Base-by-base conservation (phyloP, 1,140 invertebrate genomes). In the Manduca sexta region DNA sequence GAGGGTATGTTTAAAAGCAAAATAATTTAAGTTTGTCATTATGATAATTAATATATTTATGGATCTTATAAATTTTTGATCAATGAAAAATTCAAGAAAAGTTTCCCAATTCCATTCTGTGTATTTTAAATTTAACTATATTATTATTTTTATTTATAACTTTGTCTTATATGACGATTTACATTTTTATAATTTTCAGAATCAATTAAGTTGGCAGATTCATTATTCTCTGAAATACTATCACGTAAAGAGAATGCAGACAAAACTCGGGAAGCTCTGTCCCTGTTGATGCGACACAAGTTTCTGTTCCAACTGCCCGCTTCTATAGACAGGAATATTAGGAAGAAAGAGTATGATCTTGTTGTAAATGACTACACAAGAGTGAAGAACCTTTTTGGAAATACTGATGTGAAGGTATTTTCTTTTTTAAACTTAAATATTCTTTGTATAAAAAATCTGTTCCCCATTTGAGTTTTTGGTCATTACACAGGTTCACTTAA, bases 341-440 rank as follows among this genome's bases (percentile, higher is more conserved):
- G 93, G 60, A 94, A 94, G 69, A 96, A 95, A 39, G 98, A 99
- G 72, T 99, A 98, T 78, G 97, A 99, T 81, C 90, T 98, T 15
- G 95, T 99, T 14, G 97, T 99, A 44, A 99, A 98, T 77, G 98
- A 99, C 83, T 99, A 98, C 76, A 93, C 95, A 0, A 89, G 98
- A 69, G 98, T 97, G 3, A 97, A 97, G 72, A 97, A 97, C 74
- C 88, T 99, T 8, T 99, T 99, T 88, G 94, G 95, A 54, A 96
- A 97, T 79, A 97, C 95, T 18, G 96, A 99, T 78, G 92, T 98
- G 3, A 90, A 90, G 82, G 92, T 90, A 87, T 88, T 16, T 45
- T 43, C 30, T 16, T 30, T 51, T 48, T 50, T 26, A 30, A n/a
- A n/a, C n/a, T n/a, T n/a, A n/a, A n/a, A n/a, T n/a, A n/a, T n/a